Base-by-base conservation (phyloP, 2,888 invertebrate species). In the Rhamphomyia laevipes region DNA sequence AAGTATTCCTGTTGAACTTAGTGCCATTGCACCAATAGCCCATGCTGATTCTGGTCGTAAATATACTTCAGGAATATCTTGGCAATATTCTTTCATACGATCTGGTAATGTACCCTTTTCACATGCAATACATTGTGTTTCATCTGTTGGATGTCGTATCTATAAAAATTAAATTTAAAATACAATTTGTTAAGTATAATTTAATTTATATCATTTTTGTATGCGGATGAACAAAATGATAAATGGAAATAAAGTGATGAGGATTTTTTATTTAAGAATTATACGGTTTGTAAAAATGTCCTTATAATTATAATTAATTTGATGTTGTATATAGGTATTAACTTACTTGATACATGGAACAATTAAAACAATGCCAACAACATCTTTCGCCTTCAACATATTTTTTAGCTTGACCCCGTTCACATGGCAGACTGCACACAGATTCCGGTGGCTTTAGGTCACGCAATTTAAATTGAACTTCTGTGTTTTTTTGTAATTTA, bases 341-440 rank as follows among this genome's bases (percentile, higher is more conserved):
- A 63, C 67, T 68, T 67, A 82, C 86, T 81, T 91, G 86, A 72
- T 89, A 90, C 63, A 82, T 82, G 43, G 86, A 81, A 70, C 94
- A 92, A 68, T 87, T 86, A 73, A 86, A 86, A 71, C 92, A 93
- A 66, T 90, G 90, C 91, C 92, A 93, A 68, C 92, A 93, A 69
- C 92, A 92, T 67, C 86, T 87, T 70, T 92, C 91, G 1, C 91
- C 92, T 66, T 91, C 91, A 43, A 91, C 86, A 70, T 90, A 90
- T 68, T 88, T 86, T 73, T 89, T 91, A 52, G 91, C 92, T 70
- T 94, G 91, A 1, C 91, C 92, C 50, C 80, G 74, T 60, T 83
- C 83, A 66, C 95, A 95, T 53, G 89, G 87, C 54, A 86, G 77
- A 68, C 90, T 90, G 75, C 94, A 95, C 43, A 92, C 88, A 5